Conservation (phyloP, 2,888 invertebrate species). For the Brenthis daphne region DNA sequence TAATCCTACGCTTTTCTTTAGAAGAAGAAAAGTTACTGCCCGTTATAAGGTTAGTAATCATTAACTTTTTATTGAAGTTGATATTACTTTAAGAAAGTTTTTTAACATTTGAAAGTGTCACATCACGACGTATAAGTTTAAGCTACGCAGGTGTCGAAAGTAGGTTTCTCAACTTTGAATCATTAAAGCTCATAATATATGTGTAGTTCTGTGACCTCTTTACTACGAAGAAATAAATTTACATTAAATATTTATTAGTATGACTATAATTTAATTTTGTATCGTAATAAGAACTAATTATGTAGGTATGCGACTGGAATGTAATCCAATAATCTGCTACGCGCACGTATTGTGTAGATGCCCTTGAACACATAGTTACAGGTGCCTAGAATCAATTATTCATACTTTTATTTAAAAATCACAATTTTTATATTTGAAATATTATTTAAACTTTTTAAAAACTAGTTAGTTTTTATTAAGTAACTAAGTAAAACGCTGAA, state of each 20-base stretch:
- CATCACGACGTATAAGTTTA: conserved; percentile 14
- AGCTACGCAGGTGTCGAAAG: conserved; percentile 38
- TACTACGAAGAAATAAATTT: neutral
- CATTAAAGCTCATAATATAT: neutral
- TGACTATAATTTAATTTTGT: conserved; percentile 25
- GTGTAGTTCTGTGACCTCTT: no score
- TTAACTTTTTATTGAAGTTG: conserved; percentile 6
- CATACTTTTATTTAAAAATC: conserved; percentile 27
- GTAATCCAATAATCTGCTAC: conserved; percentile 34
- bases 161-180: conserved; percentile 25
- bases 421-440: conserved; percentile 1
- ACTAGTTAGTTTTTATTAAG: no score
- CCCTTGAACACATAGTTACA: conserved; percentile 32
- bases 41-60: conserved; percentile 46
- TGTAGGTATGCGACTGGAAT: conserved; percentile 25
- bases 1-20: conserved; percentile 30
- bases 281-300: conserved; percentile 1
- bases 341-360: conserved; percentile 30
- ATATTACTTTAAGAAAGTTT: conserved; percentile 17
- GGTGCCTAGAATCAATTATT: conserved; percentile 31
- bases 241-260: neutral
- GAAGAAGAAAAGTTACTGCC: conserved; percentile 41
- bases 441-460: no score
- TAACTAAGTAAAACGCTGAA: no score
- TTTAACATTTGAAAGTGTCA: conserved; percentile 30